phyloP scores from a whole-genome alignment of 2,888 invertebrate genomes.

The Synergus japonicus region DNA sequence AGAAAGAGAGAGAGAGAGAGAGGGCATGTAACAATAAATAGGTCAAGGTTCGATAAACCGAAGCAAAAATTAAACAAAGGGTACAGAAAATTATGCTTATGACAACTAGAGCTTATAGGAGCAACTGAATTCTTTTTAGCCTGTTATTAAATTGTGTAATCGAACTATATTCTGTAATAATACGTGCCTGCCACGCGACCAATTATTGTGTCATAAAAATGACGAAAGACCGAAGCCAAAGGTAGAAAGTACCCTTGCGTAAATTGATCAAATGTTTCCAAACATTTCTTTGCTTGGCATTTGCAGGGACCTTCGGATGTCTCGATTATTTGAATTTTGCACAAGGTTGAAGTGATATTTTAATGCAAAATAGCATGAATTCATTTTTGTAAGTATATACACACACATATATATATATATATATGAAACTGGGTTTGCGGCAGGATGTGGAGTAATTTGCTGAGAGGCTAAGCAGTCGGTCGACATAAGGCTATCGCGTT shows the following conservation, averaged over 20 bases:
- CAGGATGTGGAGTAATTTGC: slow-evolving; percentile 9
- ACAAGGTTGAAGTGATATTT: not conserved
- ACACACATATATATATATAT: no score
- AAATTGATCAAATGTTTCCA: not conserved
- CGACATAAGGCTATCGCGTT: slow-evolving; percentile 39
- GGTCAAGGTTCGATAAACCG: slow-evolving; percentile 36
- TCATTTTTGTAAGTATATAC: not conserved
- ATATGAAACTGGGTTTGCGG: not conserved
- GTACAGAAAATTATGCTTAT: not conserved
- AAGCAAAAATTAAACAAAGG: not conserved
- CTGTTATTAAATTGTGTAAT: slow-evolving; percentile 13
- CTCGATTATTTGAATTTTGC: not conserved
- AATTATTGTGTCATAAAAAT: slow-evolving; percentile 1
- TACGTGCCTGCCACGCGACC: slow-evolving; percentile 30
- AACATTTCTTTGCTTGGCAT: not conserved
- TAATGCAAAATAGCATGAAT: not conserved
- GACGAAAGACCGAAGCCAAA: not conserved
- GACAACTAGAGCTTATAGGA: not conserved
- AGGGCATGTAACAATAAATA: slow-evolving; percentile 28
- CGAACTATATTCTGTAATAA: not conserved
- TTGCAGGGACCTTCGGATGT: not conserved
- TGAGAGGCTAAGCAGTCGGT: slow-evolving; percentile 7
- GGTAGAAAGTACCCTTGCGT: slow-evolving; percentile 3
- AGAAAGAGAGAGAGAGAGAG: not conserved
- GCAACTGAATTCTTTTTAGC: not conserved